Conservation (phyloP, 2,113 vertebrate genomes). For the Natator depressus region DNA sequence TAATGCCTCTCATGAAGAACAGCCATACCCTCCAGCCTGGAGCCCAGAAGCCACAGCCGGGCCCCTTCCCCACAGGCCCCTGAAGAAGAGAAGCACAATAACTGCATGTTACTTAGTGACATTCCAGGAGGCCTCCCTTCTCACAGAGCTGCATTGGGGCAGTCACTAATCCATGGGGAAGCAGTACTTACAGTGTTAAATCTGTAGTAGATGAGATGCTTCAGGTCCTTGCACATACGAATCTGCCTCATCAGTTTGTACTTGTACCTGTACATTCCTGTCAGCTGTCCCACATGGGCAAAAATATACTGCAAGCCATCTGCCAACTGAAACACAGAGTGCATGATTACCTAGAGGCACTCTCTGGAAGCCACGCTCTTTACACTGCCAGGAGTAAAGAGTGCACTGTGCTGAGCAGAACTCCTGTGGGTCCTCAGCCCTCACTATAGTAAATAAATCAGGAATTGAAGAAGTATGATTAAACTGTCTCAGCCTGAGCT, state of each 20-base stretch:
- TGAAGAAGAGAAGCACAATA: slow-evolving; percentile 49
- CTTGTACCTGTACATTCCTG: slow-evolving; percentile 99
- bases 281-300: slow-evolving; percentile 97
- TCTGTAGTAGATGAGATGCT: slow-evolving; percentile 98
- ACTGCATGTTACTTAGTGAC: background rate
- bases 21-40: slow-evolving; percentile 99
- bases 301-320: slow-evolving; percentile 99
- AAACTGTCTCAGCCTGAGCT: background rate
- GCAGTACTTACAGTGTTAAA: slow-evolving; percentile 94
- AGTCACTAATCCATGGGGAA: fast-evolving
- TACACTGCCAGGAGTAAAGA: background rate
- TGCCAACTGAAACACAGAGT: slow-evolving; percentile 81
- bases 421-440: background rate
- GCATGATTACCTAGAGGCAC: fast-evolving
- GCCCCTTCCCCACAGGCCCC: slow-evolving; percentile 98
- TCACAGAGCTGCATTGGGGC: fast-evolving
- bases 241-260: slow-evolving; percentile 99
- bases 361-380: background rate
- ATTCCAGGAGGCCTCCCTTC: background rate
- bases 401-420: background rate
- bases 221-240: slow-evolving; percentile 99
- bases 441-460: background rate
- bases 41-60: slow-evolving; percentile 99
- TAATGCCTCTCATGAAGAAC: slow-evolving; percentile 99
- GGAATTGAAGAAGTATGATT: background rate